Base-by-base conservation (phyloP, 2,888 invertebrate species). In the Callimorpha dominula region DNA sequence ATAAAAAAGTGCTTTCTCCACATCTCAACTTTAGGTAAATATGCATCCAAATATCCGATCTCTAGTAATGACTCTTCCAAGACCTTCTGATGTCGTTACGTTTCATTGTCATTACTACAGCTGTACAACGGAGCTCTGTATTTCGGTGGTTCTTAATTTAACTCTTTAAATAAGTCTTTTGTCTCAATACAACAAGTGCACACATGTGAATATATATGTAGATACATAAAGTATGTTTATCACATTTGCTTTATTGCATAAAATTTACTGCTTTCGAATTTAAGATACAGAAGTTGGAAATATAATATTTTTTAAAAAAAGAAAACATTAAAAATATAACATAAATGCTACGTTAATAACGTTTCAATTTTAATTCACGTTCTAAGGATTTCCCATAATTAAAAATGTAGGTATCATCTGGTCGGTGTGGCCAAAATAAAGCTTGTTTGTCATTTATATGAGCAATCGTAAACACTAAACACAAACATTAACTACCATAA, bases 21-120 rank as follows among this genome's bases (percentile, higher is more conserved):
- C 20, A 31, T 31, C 5, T 74, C 79, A 77, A 63, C 65, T 64
- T 65, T 52, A 42, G 63, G 71, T 69, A 52, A 80, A 64, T 31
- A 40, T n/a, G n/a, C n/a, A n/a, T n/a, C n/a, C n/a, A n/a, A n/a
- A n/a, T n/a, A n/a, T n/a, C n/a, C n/a, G 50, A 50, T 68, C 68
- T 79, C 71, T 54, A 42, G 15, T 63, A 40, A 31, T 15, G 63
- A 70, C n/a, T 65, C 67, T 70, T 40, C 42, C 8, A 57, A 69
- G 57, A 67, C 74, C 70, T 43, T 79, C 71, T 60, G 70, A n/a
- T 50, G 65, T 74, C 65, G 17, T 40, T 72, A 60, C 54, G 49
- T 71, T 71, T 70, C 49, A 43, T 74, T 67, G 67, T 66, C 31
- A 49, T 65, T 64, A 49, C 60, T 70, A 73, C 9, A 66, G 20